phyloP scores from a whole-genome alignment of 2,888 invertebrate species.

The Pedicia rivosa region DNA sequence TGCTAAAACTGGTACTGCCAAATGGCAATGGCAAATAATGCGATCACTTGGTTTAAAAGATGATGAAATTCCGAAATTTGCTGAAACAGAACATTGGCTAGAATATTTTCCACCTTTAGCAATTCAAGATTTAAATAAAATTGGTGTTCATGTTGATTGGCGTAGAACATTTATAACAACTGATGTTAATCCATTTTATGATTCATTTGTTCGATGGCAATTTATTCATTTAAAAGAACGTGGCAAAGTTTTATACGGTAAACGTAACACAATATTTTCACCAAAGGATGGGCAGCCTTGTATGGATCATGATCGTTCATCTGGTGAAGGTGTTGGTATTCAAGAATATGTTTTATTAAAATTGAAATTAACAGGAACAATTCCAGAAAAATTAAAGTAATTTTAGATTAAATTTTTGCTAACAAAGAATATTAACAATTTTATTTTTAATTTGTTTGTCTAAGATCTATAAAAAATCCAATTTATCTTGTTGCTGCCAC shows the following conservation, averaged over 20 bases:
- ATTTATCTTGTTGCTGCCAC: slow-evolving; percentile 80
- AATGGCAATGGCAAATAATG: slow-evolving; percentile 99
- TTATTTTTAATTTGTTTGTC: background rate
- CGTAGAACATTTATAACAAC: slow-evolving; percentile 96
- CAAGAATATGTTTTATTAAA: slow-evolving; percentile 97
- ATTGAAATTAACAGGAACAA: slow-evolving; percentile 60
- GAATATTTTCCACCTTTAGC: slow-evolving; percentile 90
- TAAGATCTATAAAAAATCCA: slow-evolving; percentile 19
- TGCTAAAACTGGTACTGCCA: slow-evolving; percentile 76
- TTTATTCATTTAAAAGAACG: slow-evolving; percentile 69
- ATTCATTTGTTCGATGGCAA: slow-evolving; percentile 97
- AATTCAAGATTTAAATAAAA: slow-evolving; percentile 66
- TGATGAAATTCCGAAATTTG: slow-evolving; percentile 85
- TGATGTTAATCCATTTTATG: slow-evolving; percentile 92
- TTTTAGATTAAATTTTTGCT: too few relatives aligned
- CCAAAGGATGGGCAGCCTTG: slow-evolving; percentile 96
- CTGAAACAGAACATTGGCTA: slow-evolving; percentile 86
- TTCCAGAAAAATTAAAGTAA: slow-evolving; percentile 43
- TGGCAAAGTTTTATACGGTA: slow-evolving; percentile 91
- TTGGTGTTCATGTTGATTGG: slow-evolving; percentile 97
- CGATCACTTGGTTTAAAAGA: slow-evolving; percentile 74
- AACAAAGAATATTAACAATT: slow-evolving; percentile 17
- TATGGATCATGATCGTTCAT: slow-evolving; percentile 96
- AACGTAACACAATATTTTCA: slow-evolving; percentile 91
- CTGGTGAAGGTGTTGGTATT: slow-evolving; percentile 94